Percentiles rank a stretch among this genome's conserved stretches.
Conservation (phyloP, 2,888 invertebrate genomes). For the Tachina lurida region DNA sequence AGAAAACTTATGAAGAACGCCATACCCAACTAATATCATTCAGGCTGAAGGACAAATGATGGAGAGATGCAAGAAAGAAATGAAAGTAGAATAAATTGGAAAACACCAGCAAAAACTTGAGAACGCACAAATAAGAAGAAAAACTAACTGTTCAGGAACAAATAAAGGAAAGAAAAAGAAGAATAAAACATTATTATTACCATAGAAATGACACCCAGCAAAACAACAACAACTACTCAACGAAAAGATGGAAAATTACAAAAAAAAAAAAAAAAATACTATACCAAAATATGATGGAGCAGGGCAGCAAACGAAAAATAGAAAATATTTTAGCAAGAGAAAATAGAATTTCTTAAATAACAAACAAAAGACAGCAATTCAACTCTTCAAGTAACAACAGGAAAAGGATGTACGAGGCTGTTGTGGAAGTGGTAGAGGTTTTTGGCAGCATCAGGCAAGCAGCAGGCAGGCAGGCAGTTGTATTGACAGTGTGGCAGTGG, state of each 20-base stretch:
- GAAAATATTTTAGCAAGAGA: not conserved
- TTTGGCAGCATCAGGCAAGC: not conserved
- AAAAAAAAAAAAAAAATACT: slow-evolving; percentile 4
- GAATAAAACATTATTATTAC: slow-evolving; percentile 16
- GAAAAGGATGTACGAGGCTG: slow-evolving; percentile 62
- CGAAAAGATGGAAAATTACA: slow-evolving; percentile 14
- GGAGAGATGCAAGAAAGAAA: slow-evolving; percentile 26
- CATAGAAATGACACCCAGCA: slow-evolving; percentile 36
- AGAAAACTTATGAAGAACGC: slow-evolving; percentile 45
- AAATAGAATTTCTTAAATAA: slow-evolving; percentile 43
- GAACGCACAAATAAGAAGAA: slow-evolving; percentile 20
- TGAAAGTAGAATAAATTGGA: slow-evolving; percentile 35
- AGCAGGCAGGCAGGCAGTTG: not conserved
- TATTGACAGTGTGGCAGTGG: not conserved
- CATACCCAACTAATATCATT: not conserved
- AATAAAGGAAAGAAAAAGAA: slow-evolving; percentile 27
- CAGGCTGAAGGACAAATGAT: slow-evolving; percentile 2
- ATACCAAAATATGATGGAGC: slow-evolving; percentile 15
- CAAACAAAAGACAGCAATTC: slow-evolving; percentile 49
- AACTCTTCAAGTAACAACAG: slow-evolving; percentile 49
- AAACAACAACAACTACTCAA: slow-evolving; percentile 12
- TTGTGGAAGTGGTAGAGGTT: slow-evolving; percentile 36
- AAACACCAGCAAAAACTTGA: slow-evolving; percentile 43
- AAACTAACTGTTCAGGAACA: slow-evolving; percentile 48
- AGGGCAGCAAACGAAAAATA: slow-evolving; percentile 10